Percentiles rank a stretch among this genome's conserved stretches.
Evolutionary conservation across 2,113 vertebrate genomes (phyloP).

Genomic region (Platycercus adscitus): DNA sequence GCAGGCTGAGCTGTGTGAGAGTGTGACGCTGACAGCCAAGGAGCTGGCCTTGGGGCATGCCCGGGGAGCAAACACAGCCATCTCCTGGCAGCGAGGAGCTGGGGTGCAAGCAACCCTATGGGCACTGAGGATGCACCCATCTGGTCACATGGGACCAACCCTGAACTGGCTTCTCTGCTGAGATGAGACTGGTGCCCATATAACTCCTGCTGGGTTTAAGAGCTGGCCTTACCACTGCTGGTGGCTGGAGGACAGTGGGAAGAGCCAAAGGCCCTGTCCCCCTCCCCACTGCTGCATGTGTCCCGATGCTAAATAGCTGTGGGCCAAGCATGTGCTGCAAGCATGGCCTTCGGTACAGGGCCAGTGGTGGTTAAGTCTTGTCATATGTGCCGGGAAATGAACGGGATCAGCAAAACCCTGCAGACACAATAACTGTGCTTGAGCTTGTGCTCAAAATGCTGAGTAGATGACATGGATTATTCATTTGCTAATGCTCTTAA

Average conservation of each 20-base stretch:
- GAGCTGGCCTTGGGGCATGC: rapidly evolving
- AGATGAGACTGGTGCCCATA: rapidly evolving
- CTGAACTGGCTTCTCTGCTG: background rate
- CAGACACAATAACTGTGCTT: background rate
- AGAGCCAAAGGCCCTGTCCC: background rate
- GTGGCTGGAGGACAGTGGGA: background rate
- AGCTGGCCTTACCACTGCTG: rapidly evolving
- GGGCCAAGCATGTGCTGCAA: background rate
- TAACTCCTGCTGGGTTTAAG: rapidly evolving
- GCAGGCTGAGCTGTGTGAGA: background rate
- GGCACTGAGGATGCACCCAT: background rate
- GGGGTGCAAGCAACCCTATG: rapidly evolving
- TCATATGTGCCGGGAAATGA: background rate
- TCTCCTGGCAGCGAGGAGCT: rapidly evolving
- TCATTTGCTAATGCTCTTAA: constrained; percentile 50
- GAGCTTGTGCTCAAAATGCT: constrained; percentile 39
- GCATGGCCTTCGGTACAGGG: rapidly evolving
- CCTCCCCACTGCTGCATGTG: background rate
- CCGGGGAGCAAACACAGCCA: rapidly evolving
- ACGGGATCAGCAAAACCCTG: background rate
- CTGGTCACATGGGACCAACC: rapidly evolving
- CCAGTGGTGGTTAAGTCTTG: background rate
- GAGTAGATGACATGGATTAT: constrained; percentile 39
- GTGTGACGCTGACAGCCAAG: rapidly evolving
- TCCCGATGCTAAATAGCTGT: rapidly evolving